A percentile compares a stretch with the other conserved stretches of the same genome.
phyloP scores from a whole-genome alignment of 2,113 vertebrate species.

The Nibea albiflora region DNA sequence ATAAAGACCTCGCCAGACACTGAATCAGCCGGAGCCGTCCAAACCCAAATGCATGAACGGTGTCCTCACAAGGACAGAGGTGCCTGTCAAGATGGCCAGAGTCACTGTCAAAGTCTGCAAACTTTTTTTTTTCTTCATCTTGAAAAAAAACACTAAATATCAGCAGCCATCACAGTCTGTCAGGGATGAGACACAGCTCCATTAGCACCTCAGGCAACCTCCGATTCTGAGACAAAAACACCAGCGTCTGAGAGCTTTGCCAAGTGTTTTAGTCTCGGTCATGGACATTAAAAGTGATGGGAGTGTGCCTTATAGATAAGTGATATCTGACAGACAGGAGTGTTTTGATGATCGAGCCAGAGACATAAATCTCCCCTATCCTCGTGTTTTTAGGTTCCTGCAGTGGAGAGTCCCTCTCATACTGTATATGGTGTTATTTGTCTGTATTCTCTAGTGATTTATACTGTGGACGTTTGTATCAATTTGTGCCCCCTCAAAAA shows the following conservation, averaged over 20 bases:
- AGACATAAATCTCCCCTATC: not conserved
- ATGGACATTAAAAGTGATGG: slow-evolving; percentile 34
- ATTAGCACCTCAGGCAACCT: slow-evolving; percentile 54
- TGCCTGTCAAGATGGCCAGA: slow-evolving; percentile 41
- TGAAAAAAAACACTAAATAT: slow-evolving; percentile 43
- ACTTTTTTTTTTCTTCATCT: slow-evolving; percentile 36
- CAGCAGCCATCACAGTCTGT: slow-evolving; percentile 44
- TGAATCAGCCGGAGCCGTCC: slow-evolving; percentile 18
- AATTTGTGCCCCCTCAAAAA: slow-evolving; percentile 48
- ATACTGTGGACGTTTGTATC: slow-evolving; percentile 42
- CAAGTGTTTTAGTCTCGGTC: slow-evolving; percentile 50
- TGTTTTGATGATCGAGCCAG: slow-evolving; percentile 19
- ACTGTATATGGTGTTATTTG: slow-evolving; percentile 15
- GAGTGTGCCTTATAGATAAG: slow-evolving; percentile 24
- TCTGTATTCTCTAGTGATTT: slow-evolving; percentile 45
- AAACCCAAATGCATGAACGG: slow-evolving; percentile 26
- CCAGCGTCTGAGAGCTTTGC: slow-evolving; percentile 16
- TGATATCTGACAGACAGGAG: slow-evolving; percentile 24
- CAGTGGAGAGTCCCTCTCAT: slow-evolving; percentile 14
- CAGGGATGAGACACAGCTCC: slow-evolving; percentile 45
- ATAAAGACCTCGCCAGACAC: slow-evolving; percentile 50
- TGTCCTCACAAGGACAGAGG: slow-evolving; percentile 57
- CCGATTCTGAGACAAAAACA: slow-evolving; percentile 36
- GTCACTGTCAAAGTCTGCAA: slow-evolving; percentile 30
- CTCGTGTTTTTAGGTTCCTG: slow-evolving; percentile 7